These are phyloP conservation scores for Hoplostethus mediterraneus DNA, from an alignment of 2,797 vertebrate species.

Conservation along the genomic window DNA sequence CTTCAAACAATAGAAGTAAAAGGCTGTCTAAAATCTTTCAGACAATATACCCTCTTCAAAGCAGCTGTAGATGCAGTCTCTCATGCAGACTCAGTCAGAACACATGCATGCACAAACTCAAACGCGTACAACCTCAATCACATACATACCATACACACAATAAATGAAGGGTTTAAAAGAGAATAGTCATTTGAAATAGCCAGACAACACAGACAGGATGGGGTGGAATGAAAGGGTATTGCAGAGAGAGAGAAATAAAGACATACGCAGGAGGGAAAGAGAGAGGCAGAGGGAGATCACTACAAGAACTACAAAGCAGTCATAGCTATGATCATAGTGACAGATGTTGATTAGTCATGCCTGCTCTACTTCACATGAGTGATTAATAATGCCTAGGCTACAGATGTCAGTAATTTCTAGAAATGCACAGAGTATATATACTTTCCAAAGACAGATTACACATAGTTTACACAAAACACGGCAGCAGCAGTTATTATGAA, in stretches of 20 bases:
- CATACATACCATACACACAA: slow-evolving; percentile 46
- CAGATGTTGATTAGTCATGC: slow-evolving; percentile 84
- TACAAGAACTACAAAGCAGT: slow-evolving; percentile 70
- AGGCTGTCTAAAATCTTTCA: slow-evolving; percentile 20
- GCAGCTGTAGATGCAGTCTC: slow-evolving; percentile 23
- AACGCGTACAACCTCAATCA: slow-evolving; percentile 9
- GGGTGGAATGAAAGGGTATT: slow-evolving; percentile 20
- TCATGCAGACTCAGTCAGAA: slow-evolving; percentile 16
- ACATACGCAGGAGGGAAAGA: slow-evolving; percentile 39
- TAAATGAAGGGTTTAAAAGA: slow-evolving; percentile 31
- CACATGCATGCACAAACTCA: slow-evolving; percentile 47
- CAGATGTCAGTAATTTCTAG: slow-evolving; percentile 76
- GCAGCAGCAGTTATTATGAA: slow-evolving; percentile 64
- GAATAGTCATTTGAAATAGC: slow-evolving; percentile 4
- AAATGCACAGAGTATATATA: slow-evolving; percentile 82
- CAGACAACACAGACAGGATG: background rate
- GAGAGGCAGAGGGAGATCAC: slow-evolving; percentile 55
- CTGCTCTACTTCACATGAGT: slow-evolving; percentile 79
- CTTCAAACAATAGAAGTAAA: slow-evolving; percentile 28
- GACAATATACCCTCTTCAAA: slow-evolving; percentile 25
- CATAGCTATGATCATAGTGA: slow-evolving; percentile 72
- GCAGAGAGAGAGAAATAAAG: slow-evolving; percentile 20
- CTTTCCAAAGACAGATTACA: slow-evolving; percentile 79
- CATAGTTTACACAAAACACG: slow-evolving; percentile 80
- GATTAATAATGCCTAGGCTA: slow-evolving; percentile 83